These are phyloP conservation scores for Drosophila austrosaltans DNA, from an alignment of 2,888 invertebrate genomes.

Conservation along the genomic window DNA sequence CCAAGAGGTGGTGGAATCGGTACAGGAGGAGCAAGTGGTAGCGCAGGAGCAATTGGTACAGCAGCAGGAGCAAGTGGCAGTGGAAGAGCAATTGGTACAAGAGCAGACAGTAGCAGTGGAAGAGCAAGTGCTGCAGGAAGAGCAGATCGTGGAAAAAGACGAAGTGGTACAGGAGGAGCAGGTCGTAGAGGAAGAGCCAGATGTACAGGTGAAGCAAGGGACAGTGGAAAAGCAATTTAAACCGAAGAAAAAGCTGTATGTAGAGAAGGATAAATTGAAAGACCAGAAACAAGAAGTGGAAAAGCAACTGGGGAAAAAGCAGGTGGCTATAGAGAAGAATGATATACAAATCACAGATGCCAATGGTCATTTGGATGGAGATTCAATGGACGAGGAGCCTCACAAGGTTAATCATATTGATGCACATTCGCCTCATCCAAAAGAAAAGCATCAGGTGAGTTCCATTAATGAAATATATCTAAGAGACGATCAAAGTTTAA, in stretches of 20 bases:
- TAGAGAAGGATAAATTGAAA: constrained; percentile 39
- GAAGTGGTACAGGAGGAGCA: background rate
- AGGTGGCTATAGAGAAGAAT: constrained; percentile 41
- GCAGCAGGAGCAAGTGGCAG: constrained; percentile 28
- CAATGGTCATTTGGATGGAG: constrained; percentile 32
- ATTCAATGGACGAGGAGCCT: constrained; percentile 13
- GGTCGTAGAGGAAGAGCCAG: constrained; percentile 14
- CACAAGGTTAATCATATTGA: constrained; percentile 23
- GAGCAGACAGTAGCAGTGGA: constrained; percentile 34
- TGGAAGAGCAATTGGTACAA: constrained; percentile 42
- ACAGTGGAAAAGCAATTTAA: constrained; percentile 41
- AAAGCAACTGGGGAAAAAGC: constrained; percentile 52
- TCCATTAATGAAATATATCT: background rate
- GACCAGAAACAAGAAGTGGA: constrained; percentile 36
- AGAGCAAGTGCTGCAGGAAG: constrained; percentile 36
- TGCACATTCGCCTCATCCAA: background rate
- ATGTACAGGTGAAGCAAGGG: constrained; percentile 36
- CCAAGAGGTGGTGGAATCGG: background rate
- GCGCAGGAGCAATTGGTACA: constrained; percentile 32
- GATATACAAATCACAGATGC: constrained; percentile 24
- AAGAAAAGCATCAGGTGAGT: constrained; percentile 32
- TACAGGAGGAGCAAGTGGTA: background rate
- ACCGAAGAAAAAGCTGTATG: constrained; percentile 44
- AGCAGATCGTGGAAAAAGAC: no score
- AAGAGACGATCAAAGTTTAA: background rate